Base-by-base conservation (phyloP, 2,113 vertebrate species). In the Odontophorus gujanensis region DNA sequence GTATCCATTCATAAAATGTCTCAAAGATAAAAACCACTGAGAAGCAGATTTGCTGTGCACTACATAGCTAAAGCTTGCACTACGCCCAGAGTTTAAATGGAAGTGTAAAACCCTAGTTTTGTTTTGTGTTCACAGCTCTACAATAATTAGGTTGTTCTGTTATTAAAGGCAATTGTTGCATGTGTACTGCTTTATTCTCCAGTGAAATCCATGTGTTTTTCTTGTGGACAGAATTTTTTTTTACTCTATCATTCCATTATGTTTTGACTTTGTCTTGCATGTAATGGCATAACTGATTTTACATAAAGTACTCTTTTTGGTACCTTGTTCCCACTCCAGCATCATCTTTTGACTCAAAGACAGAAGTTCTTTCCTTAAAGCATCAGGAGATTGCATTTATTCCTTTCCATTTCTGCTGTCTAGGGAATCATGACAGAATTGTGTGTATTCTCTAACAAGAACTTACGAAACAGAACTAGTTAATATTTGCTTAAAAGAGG, bases 111-210 rank as follows among this genome's bases (percentile, higher is more conserved):
- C 5, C 3, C 1, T 62, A 30, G 9, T 59, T 85, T 75, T 2
- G 5, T 11, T 25, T 62, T 82, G 13, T 71, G n/a, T 81, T 22
- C 7, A 20, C 2, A 78, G 16, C 11, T 61, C 28, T 62, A 26
- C 5, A 55, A 0, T 6, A 1, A 73, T 30, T 5, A 50, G 13
- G 8, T 77, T 51, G 12, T 66, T 74, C 18, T 63, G 36, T 40
- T 40, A 28, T 34, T 71, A 51, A 32, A 4, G 58, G 9, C 15
- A 69, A 0, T 79, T 2, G 25, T 17, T 69, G 5, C 19, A 50
- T 38, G 8, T 26, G 3, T 63, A 12, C 17, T 63, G 0, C 24
- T 67, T 88, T 28, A 71, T 48, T 83, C 4, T 55, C 4, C 22
- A 22, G 8, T 81, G 38, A 88, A 88, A 90, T 63, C 21, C 4